Conservation (phyloP, 2,888 invertebrate genomes). For the Celastrina argiolus region DNA sequence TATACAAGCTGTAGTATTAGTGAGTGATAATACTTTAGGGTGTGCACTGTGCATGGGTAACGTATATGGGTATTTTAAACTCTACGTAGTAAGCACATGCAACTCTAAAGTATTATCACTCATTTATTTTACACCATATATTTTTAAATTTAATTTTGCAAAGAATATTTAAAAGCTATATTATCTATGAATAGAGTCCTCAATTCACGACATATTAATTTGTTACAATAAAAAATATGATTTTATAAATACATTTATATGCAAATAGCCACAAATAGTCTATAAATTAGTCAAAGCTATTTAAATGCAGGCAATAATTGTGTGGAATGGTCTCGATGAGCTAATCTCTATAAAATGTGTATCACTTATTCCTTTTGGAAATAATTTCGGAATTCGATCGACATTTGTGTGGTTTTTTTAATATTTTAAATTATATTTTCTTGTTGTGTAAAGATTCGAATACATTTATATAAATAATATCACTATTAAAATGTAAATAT, state of each 20-base stretch:
- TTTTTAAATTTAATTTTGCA: too few species aligned
- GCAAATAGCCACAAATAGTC: not conserved
- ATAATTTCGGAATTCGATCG: not conserved
- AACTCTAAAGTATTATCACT: too few species aligned
- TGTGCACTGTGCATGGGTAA: too few species aligned
- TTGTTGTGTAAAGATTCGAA: not conserved
- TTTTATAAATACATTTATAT: not conserved
- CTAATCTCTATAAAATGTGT: not conserved
- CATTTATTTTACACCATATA: too few species aligned
- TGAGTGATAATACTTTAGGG: too few species aligned
- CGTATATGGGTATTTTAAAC: too few species aligned
- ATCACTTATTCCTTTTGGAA: not conserved
- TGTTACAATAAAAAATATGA: not conserved
- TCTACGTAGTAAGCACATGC: too few species aligned
- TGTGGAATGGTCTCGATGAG: not conserved
- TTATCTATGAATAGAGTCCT: not conserved
- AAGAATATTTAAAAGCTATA: not conserved
- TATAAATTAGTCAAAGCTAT: not conserved
- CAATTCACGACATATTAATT: not conserved
- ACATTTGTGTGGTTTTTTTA: not conserved
- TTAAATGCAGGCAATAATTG: slow-evolving; percentile 2
- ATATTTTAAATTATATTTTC: not conserved
- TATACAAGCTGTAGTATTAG: too few species aligned
- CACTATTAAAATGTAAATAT: not conserved
- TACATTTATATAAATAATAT: not conserved